A percentile compares a stretch with the other conserved stretches of the same genome.
phyloP scores from a whole-genome alignment of 1,140 invertebrate genomes.

The Drosophila tani region DNA sequence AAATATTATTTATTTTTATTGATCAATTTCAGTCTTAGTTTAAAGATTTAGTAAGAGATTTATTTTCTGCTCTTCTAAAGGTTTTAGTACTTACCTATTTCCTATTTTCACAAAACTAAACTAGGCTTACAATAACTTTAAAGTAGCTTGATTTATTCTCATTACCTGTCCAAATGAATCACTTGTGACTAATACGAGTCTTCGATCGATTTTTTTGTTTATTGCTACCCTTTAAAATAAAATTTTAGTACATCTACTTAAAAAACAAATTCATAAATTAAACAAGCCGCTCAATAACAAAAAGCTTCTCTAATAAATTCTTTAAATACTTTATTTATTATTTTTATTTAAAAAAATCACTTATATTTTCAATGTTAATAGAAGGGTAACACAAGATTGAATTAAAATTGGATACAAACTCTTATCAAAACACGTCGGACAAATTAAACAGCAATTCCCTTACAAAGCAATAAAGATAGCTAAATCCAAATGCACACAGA shows the following conservation, averaged over 20 bases:
- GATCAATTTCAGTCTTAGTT: neutral
- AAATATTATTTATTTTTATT: neutral
- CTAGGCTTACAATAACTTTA: neutral
- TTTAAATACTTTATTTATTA: no score
- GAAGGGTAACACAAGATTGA: neutral
- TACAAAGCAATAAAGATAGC: constrained; percentile 7
- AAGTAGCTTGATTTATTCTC: neutral
- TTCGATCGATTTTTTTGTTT: no score
- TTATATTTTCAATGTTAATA: neutral
- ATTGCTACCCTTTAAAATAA: neutral
- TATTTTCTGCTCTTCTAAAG: neutral
- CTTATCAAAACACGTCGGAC: constrained; percentile 37
- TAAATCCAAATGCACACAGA: constrained; percentile 15
- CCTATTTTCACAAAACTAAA: neutral
- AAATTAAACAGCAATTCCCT: constrained; percentile 32
- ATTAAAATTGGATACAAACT: neutral
- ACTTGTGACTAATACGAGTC: neutral
- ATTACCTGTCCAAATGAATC: neutral
- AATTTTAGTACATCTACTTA: neutral
- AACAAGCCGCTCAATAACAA: no score
- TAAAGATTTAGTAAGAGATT: neutral
- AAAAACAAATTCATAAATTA: no score
- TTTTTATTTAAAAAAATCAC: neutral
- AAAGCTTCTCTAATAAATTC: no score
- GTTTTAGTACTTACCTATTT: no score